These are phyloP conservation scores for Thomomys bottae DNA, from an alignment of 2,113 vertebrate species.

Conservation along the genomic window DNA sequence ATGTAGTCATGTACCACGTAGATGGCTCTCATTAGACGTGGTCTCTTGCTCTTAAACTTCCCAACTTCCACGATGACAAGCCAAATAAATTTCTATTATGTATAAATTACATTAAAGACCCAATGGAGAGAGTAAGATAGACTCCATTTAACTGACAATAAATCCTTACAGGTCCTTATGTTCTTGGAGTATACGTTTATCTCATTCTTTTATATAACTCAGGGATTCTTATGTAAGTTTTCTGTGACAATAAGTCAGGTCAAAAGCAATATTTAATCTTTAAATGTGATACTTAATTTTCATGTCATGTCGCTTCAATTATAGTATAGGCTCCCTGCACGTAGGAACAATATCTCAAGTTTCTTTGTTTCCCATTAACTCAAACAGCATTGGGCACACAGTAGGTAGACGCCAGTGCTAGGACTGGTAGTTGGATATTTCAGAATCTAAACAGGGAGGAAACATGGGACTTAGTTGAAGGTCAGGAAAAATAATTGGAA, in stretches of 20 bases:
- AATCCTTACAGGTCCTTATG: no score
- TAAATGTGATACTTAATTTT: not conserved
- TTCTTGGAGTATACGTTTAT: not conserved
- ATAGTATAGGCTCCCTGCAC: not conserved
- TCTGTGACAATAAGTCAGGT: not conserved
- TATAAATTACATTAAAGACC: not conserved
- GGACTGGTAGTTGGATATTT: not conserved
- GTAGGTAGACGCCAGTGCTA: no score
- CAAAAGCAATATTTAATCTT: constrained; percentile 32
- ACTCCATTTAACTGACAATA: not conserved
- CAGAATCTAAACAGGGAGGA: not conserved
- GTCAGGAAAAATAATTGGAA: not conserved
- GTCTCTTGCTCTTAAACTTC: not conserved
- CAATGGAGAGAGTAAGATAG: not conserved
- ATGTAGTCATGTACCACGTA: no score
- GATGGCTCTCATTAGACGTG: not conserved
- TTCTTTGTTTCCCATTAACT: not conserved
- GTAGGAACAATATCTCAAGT: not conserved
- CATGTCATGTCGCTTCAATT: not conserved
- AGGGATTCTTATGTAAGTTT: not conserved
- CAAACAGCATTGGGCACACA: not conserved
- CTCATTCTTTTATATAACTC: not conserved
- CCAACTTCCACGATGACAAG: not conserved
- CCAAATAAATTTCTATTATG: not conserved
- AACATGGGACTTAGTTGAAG: not conserved